These are phyloP conservation scores for Callospermophilus lateralis DNA, from an alignment of 2,113 vertebrate species.

Conservation along the genomic window DNA sequence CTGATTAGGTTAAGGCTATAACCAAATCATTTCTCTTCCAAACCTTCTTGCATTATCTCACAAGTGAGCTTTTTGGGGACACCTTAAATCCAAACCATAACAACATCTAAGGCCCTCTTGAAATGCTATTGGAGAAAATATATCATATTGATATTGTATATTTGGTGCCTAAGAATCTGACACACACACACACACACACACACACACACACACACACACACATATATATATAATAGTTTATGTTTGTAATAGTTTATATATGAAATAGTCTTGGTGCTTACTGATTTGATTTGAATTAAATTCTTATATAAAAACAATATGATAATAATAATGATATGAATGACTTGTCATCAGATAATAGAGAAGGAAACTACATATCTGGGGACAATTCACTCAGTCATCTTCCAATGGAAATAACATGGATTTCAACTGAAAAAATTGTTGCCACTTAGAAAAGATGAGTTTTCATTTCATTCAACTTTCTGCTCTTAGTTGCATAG, in stretches of 20 bases:
- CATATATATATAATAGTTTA: too few relatives aligned
- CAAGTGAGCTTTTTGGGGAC: too few relatives aligned
- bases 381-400: not conserved
- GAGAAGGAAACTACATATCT: not conserved
- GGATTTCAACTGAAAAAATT: not conserved
- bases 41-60: too few relatives aligned
- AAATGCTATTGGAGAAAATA: constrained; percentile 11
- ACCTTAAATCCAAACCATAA: too few relatives aligned
- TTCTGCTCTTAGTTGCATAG: constrained; percentile 15
- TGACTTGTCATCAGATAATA: not conserved
- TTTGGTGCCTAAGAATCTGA: not conserved
- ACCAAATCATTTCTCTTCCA: too few relatives aligned
- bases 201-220: too few relatives aligned
- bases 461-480: constrained; percentile 3
- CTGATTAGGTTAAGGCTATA: too few relatives aligned
- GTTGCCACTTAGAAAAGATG: not conserved
- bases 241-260: too few relatives aligned
- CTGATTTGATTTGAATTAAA: not conserved
- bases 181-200: too few relatives aligned
- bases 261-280: not conserved
- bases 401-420: not conserved
- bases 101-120: not conserved
- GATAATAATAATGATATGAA: not conserved
- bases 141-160: not conserved
- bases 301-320: not conserved